Base-by-base conservation (phyloP, 2,888 invertebrate species). In the Lepidocyrtoides sp. region DNA sequence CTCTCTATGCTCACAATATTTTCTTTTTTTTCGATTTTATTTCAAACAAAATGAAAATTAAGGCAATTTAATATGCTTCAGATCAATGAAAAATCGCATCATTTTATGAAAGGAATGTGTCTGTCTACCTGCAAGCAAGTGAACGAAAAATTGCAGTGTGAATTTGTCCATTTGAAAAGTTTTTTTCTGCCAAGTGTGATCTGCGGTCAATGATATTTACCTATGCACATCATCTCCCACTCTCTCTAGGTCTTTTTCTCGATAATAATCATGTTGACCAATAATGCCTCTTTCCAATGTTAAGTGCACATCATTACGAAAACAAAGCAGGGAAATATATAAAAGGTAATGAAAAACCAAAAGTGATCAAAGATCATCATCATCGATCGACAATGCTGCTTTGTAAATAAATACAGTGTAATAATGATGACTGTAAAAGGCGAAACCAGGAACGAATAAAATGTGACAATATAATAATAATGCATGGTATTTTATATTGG, bases 381-480 rank as follows among this genome's bases (percentile, higher is more conserved):
- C n/a, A 41, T 41, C 41, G 10, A 41, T 41, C 10, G 5, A 41
- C 41, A 41, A 41, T 7, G 41, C 5, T 41, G 41, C 41, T 41
- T 7, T 41, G 41, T 41, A 41, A 41, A 41, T 41, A 14, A 54
- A 12, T 57, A 26, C 10, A 5, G 23, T 23, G 20, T 20, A 54
- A 54, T 17, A 12, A 14, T n/a, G 36, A 75, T 57, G 57, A 3
- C 57, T 57, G 17, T 26, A 20, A 72, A 72, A 72, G 41, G 72
- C 44, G 77, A 77, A 77, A 77, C 77, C 77, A 77, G 77, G n/a
- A 77, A 77, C 44, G 44, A 44, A 44, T 72, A 20, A 20, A 51
- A 5, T 32, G 63, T n/a, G n/a, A n/a, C n/a, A 29, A 66, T 1
- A 32, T 0, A 66, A 12, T 12, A 26, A 63, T 14, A 32, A 10